Evolutionary conservation across 2,888 invertebrate species (phyloP), one percentile per base, ranked within the genome.

Genomic region (Acrobasis suavella): DNA sequence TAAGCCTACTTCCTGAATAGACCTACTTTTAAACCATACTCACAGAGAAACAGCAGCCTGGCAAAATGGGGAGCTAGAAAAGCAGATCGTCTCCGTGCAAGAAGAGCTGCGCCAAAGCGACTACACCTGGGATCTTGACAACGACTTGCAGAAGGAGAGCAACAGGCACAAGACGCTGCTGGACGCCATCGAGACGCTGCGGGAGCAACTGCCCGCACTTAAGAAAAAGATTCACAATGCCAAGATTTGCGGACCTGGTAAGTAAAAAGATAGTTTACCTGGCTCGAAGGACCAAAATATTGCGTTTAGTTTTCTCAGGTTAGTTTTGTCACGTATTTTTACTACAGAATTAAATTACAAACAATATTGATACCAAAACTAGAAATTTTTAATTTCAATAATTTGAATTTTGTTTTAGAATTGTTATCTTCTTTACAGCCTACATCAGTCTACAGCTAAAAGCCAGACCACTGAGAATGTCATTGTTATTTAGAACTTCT

Each of bases 11-110:
- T 22, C 22, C 22, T 22, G 22, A 3, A 22, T 22, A 22, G 5
- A 22, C 22, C 22, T 32, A 32, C 37, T 8, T 55, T 17, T 56
- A 17, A 14, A 12, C n/a, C 46, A 46, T n/a, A 37, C 14, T 51
- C 49, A 15, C 14, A 92, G 93, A 78, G 92, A 93, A 60, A 76
- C 91, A 50, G 91, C 91, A 62, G 82, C 87, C 59, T 91, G 90
- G 90, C 91, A 92, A 66, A 93, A 93, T 67, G 84, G 85, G 0
- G 92, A 92, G 67, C 64, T 92, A 32, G 92, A 93, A 70, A 92
- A 91, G 71, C 88, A 90, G 71, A 90, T 93, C 58, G 80, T 86
- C 50, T 76, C 77, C 8, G 78, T 91, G 58, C 92, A 93, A 70
- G 92, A 93, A 38, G 91, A 92, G 63, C 72, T 93, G 14, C 87